Conservation (phyloP, 2,113 vertebrate genomes). For the Cepphus grylle region DNA sequence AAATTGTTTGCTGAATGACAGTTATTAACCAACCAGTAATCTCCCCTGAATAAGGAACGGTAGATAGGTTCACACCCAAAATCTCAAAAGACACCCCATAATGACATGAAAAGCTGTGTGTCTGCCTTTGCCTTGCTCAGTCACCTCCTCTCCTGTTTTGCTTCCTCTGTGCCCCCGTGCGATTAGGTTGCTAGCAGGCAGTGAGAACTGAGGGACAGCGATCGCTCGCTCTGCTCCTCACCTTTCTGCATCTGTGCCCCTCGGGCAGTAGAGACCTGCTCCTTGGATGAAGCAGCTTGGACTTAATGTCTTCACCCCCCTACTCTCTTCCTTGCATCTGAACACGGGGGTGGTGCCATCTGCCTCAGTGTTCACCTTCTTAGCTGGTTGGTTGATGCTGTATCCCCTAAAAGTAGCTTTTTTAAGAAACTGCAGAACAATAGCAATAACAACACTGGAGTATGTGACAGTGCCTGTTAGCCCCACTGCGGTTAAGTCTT, state of each 20-base stretch:
- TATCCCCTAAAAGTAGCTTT: not conserved
- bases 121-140: not conserved
- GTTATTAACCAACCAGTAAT: not conserved
- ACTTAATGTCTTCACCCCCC: not conserved
- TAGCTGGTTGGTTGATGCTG: not conserved
- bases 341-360: not conserved
- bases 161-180: not conserved
- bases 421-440: not conserved
- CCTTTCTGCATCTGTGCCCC: not conserved
- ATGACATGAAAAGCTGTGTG: not conserved
- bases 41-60: not conserved
- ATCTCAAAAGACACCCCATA: not conserved
- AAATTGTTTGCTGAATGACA: not conserved
- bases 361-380: not conserved
- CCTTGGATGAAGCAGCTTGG: not conserved
- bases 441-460: not conserved
- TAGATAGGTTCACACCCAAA: not conserved
- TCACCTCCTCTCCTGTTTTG: not conserved
- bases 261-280: not conserved
- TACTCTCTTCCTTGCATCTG: not conserved
- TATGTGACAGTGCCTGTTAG: not conserved
- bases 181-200: rapidly evolving
- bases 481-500: not conserved
- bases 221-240: not conserved
- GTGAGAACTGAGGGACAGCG: not conserved